Conservation (phyloP, 2,113 vertebrate species). For the Pluvianellus socialis region DNA sequence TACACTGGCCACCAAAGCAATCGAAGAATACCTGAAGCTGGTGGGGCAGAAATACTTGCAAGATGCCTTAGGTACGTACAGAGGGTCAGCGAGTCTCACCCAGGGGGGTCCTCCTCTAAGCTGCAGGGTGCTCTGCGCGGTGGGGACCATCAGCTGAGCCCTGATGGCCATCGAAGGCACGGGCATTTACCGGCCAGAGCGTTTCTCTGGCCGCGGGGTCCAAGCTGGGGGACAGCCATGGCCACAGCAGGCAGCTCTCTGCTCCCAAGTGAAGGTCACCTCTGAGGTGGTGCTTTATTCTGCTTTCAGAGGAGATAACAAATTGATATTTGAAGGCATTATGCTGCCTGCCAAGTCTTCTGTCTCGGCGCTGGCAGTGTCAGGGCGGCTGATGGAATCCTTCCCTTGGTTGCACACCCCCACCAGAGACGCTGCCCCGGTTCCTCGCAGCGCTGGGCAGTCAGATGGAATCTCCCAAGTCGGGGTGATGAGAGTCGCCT, state of each 20-base stretch:
- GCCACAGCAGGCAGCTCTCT: not conserved
- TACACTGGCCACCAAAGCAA: constrained; percentile 96
- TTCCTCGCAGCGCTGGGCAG: not conserved
- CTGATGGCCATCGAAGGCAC: not conserved
- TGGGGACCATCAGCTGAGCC: not conserved
- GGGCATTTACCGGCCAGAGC: not conserved
- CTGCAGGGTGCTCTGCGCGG: not conserved
- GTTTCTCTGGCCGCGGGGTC: not conserved
- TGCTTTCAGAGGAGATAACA: not conserved
- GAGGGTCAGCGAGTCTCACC: accelerated
- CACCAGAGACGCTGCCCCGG: not conserved
- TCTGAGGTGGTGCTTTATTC: not conserved
- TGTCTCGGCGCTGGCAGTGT: not conserved
- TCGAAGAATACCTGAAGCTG: constrained; percentile 98
- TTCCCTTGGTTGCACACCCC: not conserved
- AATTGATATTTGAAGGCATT: not conserved
- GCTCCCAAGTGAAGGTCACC: not conserved
- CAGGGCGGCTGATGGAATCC: not conserved
- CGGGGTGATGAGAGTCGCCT: not conserved
- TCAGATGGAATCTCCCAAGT: not conserved
- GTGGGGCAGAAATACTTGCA: constrained; percentile 99
- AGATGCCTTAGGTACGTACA: constrained; percentile 90
- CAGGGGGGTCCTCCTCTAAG: not conserved
- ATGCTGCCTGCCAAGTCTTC: not conserved
- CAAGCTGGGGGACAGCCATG: accelerated